These are phyloP conservation scores for Drosophila nr. perissopoda DNA, from an alignment of 2,888 invertebrate genomes.

Conservation along the genomic window DNA sequence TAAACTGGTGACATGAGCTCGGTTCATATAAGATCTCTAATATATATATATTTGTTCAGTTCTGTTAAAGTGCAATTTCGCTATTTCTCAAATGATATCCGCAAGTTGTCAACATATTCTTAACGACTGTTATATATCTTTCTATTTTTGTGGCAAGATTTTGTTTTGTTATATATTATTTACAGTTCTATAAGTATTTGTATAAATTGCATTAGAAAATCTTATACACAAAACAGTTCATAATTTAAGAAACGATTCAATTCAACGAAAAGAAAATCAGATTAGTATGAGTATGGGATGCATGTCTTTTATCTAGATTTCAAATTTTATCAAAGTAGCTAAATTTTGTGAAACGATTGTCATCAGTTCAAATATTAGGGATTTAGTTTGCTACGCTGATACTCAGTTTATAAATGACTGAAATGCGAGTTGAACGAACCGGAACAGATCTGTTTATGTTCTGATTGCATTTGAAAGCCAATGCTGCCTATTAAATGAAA, in stretches of 20 bases:
- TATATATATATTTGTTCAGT: neutral
- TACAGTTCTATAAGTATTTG: neutral
- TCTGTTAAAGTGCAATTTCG: neutral
- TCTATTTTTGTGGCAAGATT: neutral
- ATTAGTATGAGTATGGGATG: neutral
- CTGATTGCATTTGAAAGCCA: constrained; percentile 34
- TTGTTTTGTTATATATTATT: neutral
- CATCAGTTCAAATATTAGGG: constrained; percentile 2
- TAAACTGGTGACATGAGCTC: constrained; percentile 11
- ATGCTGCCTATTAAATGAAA: constrained; percentile 35
- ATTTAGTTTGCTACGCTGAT: neutral
- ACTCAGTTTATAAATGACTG: neutral
- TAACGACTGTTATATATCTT: neutral
- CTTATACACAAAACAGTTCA: neutral
- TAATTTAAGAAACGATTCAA: neutral
- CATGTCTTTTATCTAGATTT: neutral
- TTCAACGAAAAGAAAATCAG: neutral
- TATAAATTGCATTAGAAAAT: neutral
- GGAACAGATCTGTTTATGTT: constrained; percentile 12
- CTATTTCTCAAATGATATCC: neutral
- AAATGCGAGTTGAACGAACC: neutral
- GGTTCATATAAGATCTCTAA: neutral
- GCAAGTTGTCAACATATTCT: neutral
- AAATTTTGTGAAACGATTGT: neutral
- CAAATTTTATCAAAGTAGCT: neutral